These are phyloP conservation scores for Ornithoptera alexandrae DNA, from an alignment of 2,888 invertebrate genomes.

Conservation along the genomic window DNA sequence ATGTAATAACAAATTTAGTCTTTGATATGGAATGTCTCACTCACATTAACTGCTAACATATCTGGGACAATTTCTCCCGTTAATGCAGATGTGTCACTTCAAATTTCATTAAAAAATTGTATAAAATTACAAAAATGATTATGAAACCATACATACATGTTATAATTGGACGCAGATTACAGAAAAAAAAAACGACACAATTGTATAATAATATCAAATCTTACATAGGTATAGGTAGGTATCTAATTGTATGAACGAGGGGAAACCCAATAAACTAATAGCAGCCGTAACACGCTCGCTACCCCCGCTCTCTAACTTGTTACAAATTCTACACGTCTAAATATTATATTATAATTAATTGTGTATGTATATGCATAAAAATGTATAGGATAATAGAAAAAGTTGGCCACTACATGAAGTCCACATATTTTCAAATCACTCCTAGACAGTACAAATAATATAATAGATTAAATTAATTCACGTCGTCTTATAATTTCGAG, in stretches of 20 bases:
- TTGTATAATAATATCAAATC: slow-evolving; percentile 74
- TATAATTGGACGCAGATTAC: slow-evolving; percentile 56
- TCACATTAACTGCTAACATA: slow-evolving; percentile 67
- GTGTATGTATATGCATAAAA: slow-evolving; percentile 72
- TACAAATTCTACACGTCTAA: slow-evolving; percentile 72
- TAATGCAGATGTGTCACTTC: slow-evolving; percentile 67
- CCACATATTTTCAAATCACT: slow-evolving; percentile 30
- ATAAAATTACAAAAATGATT: slow-evolving; percentile 78
- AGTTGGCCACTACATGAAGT: slow-evolving; percentile 63
- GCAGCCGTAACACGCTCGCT: slow-evolving; percentile 51
- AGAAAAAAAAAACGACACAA: slow-evolving; percentile 61
- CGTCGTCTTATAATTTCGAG: slow-evolving; percentile 36
- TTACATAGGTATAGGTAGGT: slow-evolving; percentile 52
- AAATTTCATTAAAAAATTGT: slow-evolving; percentile 73
- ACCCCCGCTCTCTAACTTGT: slow-evolving; percentile 57
- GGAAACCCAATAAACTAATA: slow-evolving; percentile 59
- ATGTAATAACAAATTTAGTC: slow-evolving; percentile 28
- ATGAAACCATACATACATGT: slow-evolving; percentile 66
- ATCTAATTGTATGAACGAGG: slow-evolving; percentile 57
- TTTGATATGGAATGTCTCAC: slow-evolving; percentile 80
- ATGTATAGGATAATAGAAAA: slow-evolving; percentile 72
- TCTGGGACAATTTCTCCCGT: slow-evolving; percentile 52
- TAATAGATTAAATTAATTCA: slow-evolving; percentile 24
- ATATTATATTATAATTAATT: slow-evolving; percentile 61
- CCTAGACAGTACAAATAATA: slow-evolving; percentile 8